A percentile compares a stretch with the other conserved stretches of the same genome.
phyloP scores from a whole-genome alignment of 2,797 vertebrate genomes.

The Alectoris magna region DNA sequence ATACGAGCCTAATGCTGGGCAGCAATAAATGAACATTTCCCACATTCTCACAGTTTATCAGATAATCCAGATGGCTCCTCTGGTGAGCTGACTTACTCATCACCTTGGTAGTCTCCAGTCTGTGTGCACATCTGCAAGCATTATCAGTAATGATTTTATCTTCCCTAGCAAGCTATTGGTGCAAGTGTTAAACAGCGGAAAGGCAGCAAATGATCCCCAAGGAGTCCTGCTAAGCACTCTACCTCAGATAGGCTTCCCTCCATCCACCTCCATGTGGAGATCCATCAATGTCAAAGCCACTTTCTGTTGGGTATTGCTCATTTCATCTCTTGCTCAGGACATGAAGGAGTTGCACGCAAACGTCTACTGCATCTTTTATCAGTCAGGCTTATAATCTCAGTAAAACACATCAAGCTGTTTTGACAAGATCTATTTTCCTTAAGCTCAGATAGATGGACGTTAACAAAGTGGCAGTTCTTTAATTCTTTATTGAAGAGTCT shows the following conservation, averaged over 20 bases:
- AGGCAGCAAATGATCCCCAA: neutral
- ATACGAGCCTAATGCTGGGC: neutral
- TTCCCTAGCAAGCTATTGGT: neutral
- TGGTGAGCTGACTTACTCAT: neutral
- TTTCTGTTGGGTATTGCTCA: neutral
- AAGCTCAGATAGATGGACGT: neutral
- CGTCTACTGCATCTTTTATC: neutral
- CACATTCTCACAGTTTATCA: neutral
- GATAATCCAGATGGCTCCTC: neutral
- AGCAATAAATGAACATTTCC: neutral
- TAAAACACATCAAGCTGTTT: neutral
- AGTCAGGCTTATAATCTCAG: neutral
- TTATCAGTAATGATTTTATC: neutral
- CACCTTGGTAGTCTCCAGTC: neutral
- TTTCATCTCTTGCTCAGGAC: neutral
- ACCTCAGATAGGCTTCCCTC: neutral
- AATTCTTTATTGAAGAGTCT: constrained; percentile 6
- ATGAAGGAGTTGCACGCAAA: neutral
- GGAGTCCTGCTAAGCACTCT: neutral
- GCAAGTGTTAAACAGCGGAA: neutral
- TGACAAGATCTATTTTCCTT: neutral
- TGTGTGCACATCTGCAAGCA: neutral
- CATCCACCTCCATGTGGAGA: neutral
- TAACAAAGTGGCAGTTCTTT: neutral
- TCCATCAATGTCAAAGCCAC: neutral